Evolutionary conservation across 2,888 invertebrate species (phyloP), one percentile per base, ranked within the genome.

Genomic region (Tipula vernalis): DNA sequence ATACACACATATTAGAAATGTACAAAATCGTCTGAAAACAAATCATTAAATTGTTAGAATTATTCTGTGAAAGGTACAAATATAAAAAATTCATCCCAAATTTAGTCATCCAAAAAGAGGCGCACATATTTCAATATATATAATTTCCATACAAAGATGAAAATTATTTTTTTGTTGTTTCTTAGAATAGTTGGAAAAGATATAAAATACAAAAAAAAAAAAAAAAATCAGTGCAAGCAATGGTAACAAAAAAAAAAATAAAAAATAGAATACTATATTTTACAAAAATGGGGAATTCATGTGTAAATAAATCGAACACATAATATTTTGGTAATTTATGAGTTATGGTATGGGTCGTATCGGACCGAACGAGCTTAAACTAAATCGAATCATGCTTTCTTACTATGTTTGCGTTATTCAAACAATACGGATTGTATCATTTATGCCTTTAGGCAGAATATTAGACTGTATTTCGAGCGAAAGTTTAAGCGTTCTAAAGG

Each of bases 11-110:
- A 15, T 15, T 57, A 57, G 15, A 57, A 57, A 57, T 57, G 15
- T 57, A 71, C 28, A 71, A 51, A 51, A 51, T 51, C 51, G 51
- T 18, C 15, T 18, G 51, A 71, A 71, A 71, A 71, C 71, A 71
- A 71, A 71, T 71, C 71, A 71, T 71, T 71, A 71, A 71, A 71
- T 71, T 71, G 71, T 71, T 71, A 71, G 51, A 71, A 71, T 71
- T 71, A 71, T 71, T 28, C 6, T 6, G 28, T 28, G 71, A 71
- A 71, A 71, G 71, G 71, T 71, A 71, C 10, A 71, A 57, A 57
- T 0, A 51, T 3, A 39, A 15, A 51, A 71, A 71, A 28, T 12
- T 71, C 71, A 71, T 71, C 71, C 71, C 71, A 71, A 71, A 71
- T 71, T 71, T 71, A 71, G 71, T 71, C 71, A 71, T 71, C 71